Percentiles rank a stretch among this genome's conserved stretches.
Conservation (phyloP, 2,113 vertebrate species). For the Ceyx melanurus region DNA sequence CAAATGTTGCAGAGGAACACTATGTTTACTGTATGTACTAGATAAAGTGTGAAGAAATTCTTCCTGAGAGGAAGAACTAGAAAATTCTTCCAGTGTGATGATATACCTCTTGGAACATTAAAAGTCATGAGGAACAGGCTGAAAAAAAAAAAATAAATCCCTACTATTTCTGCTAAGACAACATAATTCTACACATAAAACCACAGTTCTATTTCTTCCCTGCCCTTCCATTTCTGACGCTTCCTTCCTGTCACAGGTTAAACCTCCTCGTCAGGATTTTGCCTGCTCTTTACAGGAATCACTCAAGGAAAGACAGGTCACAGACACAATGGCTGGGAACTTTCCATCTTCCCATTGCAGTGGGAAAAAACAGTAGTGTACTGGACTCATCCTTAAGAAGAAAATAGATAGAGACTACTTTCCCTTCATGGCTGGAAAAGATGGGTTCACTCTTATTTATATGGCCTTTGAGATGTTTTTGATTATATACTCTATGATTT, state of each 20-base stretch:
- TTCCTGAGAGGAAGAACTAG: background rate
- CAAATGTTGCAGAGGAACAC: background rate
- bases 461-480: background rate
- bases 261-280: background rate
- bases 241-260: background rate
- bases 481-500: background rate
- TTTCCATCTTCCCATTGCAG: background rate
- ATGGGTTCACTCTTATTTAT: background rate
- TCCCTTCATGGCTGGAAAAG: background rate
- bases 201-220: background rate
- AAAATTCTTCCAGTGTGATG: background rate
- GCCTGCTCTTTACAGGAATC: background rate
- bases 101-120: background rate
- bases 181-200: background rate
- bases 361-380: background rate
- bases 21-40: background rate
- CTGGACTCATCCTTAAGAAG: background rate
- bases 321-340: background rate
- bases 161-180: background rate
- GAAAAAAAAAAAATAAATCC: background rate
- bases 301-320: background rate
- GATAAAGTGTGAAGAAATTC: background rate
- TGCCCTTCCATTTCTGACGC: background rate
- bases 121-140: background rate
- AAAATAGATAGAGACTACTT: background rate